Percentiles rank a stretch among this genome's conserved stretches.
phyloP scores from a whole-genome alignment of 2,888 invertebrate species.

The Melolontha melolontha region DNA sequence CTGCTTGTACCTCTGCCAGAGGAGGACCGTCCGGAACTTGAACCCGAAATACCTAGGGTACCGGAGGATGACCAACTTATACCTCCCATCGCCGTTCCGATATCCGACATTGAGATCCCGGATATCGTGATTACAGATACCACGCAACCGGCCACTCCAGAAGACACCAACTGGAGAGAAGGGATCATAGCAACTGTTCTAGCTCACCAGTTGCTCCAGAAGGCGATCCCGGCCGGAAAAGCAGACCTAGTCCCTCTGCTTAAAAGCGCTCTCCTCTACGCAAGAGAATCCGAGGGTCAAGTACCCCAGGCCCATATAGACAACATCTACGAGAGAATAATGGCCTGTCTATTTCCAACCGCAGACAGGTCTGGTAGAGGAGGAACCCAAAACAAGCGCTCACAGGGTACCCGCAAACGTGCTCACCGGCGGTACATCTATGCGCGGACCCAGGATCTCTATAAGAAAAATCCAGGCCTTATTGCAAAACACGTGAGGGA shows the following conservation, averaged over 20 bases:
- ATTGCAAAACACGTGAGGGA: too few species aligned
- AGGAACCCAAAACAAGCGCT: not conserved
- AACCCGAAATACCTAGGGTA: conserved; percentile 6
- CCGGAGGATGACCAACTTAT: not conserved
- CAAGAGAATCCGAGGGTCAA: conserved; percentile 18
- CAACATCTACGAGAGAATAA: conserved; percentile 25
- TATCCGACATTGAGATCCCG: not conserved
- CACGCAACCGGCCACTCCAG: conserved; percentile 18
- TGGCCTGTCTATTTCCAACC: conserved; percentile 20
- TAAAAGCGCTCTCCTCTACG: conserved; percentile 36
- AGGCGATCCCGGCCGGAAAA: conserved; percentile 22
- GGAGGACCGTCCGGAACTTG: not conserved
- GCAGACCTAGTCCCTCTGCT: conserved; percentile 40
- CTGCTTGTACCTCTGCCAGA: conserved; percentile 2
- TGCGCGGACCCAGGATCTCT: too few species aligned
- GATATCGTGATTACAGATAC: not conserved
- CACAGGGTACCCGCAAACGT: conserved; percentile 30
- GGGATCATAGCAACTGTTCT: conserved; percentile 21
- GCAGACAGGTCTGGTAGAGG: not conserved
- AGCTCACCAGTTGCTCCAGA: conserved; percentile 11
- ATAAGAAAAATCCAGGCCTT: too few species aligned
- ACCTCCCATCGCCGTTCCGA: not conserved
- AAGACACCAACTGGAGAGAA: conserved; percentile 4
- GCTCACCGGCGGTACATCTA: too few species aligned
- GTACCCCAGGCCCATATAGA: conserved; percentile 44